Base-by-base conservation (phyloP, 1,140 invertebrate genomes). In the Drosophila sp. region DNA sequence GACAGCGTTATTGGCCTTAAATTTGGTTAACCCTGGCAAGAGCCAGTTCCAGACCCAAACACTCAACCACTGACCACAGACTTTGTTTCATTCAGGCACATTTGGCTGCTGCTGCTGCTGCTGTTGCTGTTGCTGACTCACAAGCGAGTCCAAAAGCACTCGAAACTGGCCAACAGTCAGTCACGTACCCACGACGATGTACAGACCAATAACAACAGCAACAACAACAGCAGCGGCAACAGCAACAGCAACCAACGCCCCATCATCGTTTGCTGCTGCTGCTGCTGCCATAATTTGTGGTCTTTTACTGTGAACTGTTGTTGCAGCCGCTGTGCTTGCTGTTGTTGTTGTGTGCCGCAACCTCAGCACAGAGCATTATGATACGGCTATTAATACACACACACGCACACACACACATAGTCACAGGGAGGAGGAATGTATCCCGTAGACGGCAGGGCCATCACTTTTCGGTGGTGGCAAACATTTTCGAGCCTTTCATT, bases 1-100 rank as follows among this genome's bases (percentile, higher is more conserved):
- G 82, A 87, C 82, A 86, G 82, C 78, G 80, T 87, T 86, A 86
- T 86, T 87, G 82, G 79, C 82, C 82, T 79, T 86, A 86, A 86
- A 87, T 82, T 78, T 73, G 50, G 25, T 50, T 69, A 29, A 45
- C 29, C 57, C 36, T 58, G 6, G 38, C 29, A 34, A 13, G 6
- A 48, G 6, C 2, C 11, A 13, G 8, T 18, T 11, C 38, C 16
- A 61, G 18, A 50, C 59, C 43, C 29, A 25, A 38, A 21, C 21
- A 21, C 21, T 21, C 21, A 21, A 21, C 21, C 32, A 38, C 43
- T 72, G 69, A 72, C 62, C 69, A 66, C 51, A 58, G 61, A 51
- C 62, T 59, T 32, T 13, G 16, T 54, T 14, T 38, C 11, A 40
- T 43, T 16, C 38, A 54, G 34, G 14, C 34, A 32, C 67, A 64